Base-by-base conservation (phyloP, 2,888 invertebrate species). In the Lissonota sp. region DNA sequence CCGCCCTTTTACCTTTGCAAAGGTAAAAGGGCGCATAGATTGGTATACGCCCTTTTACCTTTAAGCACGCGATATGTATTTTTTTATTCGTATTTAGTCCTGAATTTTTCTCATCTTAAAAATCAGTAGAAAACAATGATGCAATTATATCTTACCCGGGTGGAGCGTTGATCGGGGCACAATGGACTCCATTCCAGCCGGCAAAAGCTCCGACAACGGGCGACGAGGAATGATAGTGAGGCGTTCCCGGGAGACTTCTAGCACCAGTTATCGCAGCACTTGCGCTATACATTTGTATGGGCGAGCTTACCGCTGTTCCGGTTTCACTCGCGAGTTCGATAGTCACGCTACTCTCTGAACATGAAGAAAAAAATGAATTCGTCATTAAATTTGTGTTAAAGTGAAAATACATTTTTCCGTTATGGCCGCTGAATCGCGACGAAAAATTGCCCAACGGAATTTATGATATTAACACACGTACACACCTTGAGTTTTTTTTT, bases 281-380 rank as follows among this genome's bases (percentile, higher is more conserved):
- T 64, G 92, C 87, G 85, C 86, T 88, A 83, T 91, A 92, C 92
- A 92, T 92, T 89, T 91, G 91, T 85, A 85, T 88, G 73, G 91
- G 87, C 46, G 90, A 86, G 74, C 77, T 87, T 42, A 84, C 77
- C 66, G 85, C 85, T 69, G 86, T 86, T 85, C 88, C 91, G 4
- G 89, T 89, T 72, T 92, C 92, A 83, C 90, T 92, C 12, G 85
- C 82, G 37, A 62, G 74, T 12, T 85, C 83, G 12, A 69, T 46
- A 10, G 81, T 53, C 57, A 62, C 64, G 51, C 46, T 84, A 46
- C 37, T 80, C 10, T 84, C 84, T 85, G 10, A 57, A 74, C 51
- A 76, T 57, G 40, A 4, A 14, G 72, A 64, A 39, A 55, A 42
- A 72, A 37, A 60, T n/a, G 8, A 37, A 63, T 39, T 46, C 40